Percentiles rank a stretch among this genome's conserved stretches.
Evolutionary conservation across 2,888 invertebrate genomes (phyloP).

Genomic region (Nymphalis polychloros): DNA sequence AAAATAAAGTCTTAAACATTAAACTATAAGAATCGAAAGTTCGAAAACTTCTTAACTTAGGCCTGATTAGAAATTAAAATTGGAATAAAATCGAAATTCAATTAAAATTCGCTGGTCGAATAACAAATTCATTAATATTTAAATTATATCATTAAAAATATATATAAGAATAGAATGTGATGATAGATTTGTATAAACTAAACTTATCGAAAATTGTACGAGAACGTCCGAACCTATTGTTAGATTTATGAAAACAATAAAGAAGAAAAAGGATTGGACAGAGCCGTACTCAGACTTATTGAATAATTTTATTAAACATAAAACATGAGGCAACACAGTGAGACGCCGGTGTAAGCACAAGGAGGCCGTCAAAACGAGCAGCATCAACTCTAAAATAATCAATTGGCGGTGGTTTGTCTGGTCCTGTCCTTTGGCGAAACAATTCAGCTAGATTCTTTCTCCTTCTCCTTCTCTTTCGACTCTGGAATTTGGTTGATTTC

Average conservation of each 20-base stretch:
- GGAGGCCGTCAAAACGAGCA: conserved; percentile 46
- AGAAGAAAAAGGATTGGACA: conserved; percentile 51
- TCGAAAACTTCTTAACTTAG: conserved; percentile 71
- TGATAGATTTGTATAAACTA: conserved; percentile 55
- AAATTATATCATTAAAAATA: conserved; percentile 44
- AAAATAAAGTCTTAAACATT: conserved; percentile 79
- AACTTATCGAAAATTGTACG: conserved; percentile 59
- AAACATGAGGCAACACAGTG: conserved; percentile 71
- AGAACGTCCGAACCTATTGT: conserved; percentile 53
- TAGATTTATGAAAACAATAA: conserved; percentile 28
- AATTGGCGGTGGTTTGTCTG: conserved; percentile 80
- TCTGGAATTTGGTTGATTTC: conserved; percentile 70
- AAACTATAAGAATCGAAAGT: conserved; percentile 75
- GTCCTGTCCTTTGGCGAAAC: conserved; percentile 68
- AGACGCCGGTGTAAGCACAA: conserved; percentile 46
- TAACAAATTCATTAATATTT: conserved; percentile 47
- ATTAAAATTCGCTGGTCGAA: conserved; percentile 72
- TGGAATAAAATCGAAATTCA: conserved; percentile 55
- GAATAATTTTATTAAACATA: conserved; percentile 48
- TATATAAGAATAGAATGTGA: conserved; percentile 55
- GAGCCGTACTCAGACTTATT: conserved; percentile 64
- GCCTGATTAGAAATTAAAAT: conserved; percentile 69
- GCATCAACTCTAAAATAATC: conserved; percentile 76
- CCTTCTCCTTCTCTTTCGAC: conserved; percentile 86
- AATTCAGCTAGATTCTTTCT: conserved; percentile 87